Base-by-base conservation (phyloP, 2,888 invertebrate species). In the Erebia palarica region DNA sequence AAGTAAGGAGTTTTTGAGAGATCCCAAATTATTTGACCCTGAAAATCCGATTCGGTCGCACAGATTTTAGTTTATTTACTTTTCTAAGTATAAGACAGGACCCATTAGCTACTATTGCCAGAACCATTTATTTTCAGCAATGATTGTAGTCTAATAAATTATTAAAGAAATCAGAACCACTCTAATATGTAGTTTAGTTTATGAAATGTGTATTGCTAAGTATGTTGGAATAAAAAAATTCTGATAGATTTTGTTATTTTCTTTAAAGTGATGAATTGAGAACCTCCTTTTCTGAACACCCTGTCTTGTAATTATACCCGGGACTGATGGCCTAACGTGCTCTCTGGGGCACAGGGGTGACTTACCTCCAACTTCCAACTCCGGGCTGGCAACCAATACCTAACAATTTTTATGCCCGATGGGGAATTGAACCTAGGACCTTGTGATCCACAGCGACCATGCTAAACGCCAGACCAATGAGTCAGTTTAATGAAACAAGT, bases 21-120 rank as follows among this genome's bases (percentile, higher is more conserved):
- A 99, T 90, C 99, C 99, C 3, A 96, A 96, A 84, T 89, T 99
- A 53, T 99, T 98, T 90, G 97, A 99, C 85, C 97, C 97, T 0
- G 97, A 98, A 80, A 95, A 95, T 77, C 98, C 98, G 7, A 90
- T 97, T 57, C 94, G 96, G 77, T 95, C 96, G 10, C 97, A 98
- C 87, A 95, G 96, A 86, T 97, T 96, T 92, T 97, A 95, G 57
- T 18, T 53, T 67, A 53, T 7, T 65, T 57, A 13, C 16, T 7
- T 36, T 7, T 36, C 1, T 36, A 36, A 36, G 36, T 13, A 47
- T 47, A 47, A 3, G 13, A 13, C 47, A 11, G n/a, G n/a, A 11
- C 47, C 47, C 3, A 11, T 47, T 47, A 47, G 47, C 11, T 36
- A 36, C 13, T 47, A 47, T 47, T 47, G 11, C 11, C 47, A 11